Evolutionary conservation across 2,797 vertebrate species (phyloP).

Genomic region (Avahi laniger): DNA sequence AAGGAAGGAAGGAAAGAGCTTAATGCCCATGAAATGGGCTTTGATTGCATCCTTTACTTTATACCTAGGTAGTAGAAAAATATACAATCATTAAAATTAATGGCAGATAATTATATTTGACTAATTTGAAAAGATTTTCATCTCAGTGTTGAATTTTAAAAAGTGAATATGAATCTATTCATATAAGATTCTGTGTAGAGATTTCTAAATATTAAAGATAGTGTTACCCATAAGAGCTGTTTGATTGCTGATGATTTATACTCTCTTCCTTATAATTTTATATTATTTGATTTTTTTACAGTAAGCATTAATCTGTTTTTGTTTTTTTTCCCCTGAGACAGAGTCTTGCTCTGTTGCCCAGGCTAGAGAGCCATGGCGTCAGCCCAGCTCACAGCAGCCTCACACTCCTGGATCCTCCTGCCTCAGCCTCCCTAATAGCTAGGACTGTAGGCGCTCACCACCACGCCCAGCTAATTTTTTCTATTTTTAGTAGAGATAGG

Average conservation of each 20-base stretch:
- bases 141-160: background rate
- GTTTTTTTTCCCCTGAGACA: too few species aligned
- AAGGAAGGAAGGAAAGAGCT: background rate
- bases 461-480: too few species aligned
- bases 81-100: background rate
- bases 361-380: too few species aligned
- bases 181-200: background rate
- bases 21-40: background rate
- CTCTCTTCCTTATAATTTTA: background rate
- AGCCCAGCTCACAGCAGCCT: too few species aligned
- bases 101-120: background rate
- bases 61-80: background rate
- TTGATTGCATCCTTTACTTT: background rate
- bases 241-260: conserved; percentile 11
- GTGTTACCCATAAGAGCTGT: background rate
- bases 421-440: too few species aligned
- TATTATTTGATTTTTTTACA: background rate
- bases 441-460: too few species aligned
- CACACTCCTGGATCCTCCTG: too few species aligned
- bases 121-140: background rate
- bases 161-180: background rate
- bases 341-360: too few species aligned
- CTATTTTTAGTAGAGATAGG: too few species aligned
- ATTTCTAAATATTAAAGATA: background rate
- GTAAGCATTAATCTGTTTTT: background rate